Evolutionary conservation across 2,113 vertebrate genomes (phyloP).

Genomic region (Bujurquina vittata): DNA sequence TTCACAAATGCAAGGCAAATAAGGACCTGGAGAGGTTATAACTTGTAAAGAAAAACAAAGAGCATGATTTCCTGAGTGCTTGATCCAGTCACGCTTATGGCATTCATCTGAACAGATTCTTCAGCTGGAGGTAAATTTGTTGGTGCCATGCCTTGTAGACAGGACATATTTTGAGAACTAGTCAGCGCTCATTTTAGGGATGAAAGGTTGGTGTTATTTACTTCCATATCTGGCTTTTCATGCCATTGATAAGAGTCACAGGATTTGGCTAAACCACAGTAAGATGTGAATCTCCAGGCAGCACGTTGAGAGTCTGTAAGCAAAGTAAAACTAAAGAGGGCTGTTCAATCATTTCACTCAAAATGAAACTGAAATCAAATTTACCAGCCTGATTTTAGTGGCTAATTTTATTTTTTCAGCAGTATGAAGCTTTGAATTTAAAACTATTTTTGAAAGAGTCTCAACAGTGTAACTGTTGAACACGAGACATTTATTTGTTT

Average conservation of each 20-base stretch:
- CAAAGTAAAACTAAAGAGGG: slow-evolving; percentile 30
- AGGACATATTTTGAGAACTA: slow-evolving; percentile 71
- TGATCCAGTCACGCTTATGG: slow-evolving; percentile 69
- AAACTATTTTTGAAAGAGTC: background rate
- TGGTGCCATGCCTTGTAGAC: slow-evolving; percentile 66
- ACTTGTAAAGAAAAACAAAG: background rate
- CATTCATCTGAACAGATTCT: slow-evolving; percentile 54
- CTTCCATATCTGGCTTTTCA: slow-evolving; percentile 53
- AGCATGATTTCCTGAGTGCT: slow-evolving; percentile 61
- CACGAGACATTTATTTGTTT: background rate
- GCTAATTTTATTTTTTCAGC: background rate
- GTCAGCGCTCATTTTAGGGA: slow-evolving; percentile 63
- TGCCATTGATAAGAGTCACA: slow-evolving; percentile 66
- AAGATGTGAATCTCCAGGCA: background rate
- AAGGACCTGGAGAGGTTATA: slow-evolving; percentile 5
- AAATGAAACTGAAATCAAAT: slow-evolving; percentile 34
- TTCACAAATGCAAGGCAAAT: slow-evolving; percentile 42
- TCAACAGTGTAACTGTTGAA: background rate
- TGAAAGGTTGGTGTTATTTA: slow-evolving; percentile 45
- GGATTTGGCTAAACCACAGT: slow-evolving; percentile 54
- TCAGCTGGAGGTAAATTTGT: slow-evolving; percentile 47
- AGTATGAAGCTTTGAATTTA: background rate
- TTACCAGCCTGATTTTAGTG: background rate
- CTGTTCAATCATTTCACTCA: slow-evolving; percentile 10
- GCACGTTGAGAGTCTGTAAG: slow-evolving; percentile 6